phyloP scores from a whole-genome alignment of 92 coral and sea anemone genomes.

The Muricea muricata region DNA sequence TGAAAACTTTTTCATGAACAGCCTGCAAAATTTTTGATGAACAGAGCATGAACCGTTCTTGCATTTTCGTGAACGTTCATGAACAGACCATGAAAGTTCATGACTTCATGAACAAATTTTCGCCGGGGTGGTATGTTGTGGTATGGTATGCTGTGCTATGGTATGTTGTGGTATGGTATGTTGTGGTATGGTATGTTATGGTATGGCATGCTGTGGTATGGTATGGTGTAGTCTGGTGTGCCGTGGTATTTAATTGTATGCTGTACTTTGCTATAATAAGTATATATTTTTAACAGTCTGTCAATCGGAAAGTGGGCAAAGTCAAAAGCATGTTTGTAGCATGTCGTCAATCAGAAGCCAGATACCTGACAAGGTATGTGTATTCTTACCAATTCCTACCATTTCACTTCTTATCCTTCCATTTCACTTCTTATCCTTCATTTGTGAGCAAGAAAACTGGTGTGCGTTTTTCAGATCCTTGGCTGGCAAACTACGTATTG shows the following conservation, averaged over 20 bases:
- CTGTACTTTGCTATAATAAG: not conserved
- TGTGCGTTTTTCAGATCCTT: slow-evolving; percentile 66
- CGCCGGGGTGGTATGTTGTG: not conserved
- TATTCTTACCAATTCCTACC: not conserved
- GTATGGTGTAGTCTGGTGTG: no score
- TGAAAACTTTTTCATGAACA: no score
- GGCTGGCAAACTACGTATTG: slow-evolving; percentile 95
- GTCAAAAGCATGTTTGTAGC: slow-evolving; percentile 98
- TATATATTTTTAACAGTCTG: slow-evolving; percentile 63
- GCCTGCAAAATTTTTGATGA: no score
- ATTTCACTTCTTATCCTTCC: not conserved
- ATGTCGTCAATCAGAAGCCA: slow-evolving; percentile 90
- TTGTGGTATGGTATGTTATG: no score
- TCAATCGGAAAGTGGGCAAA: slow-evolving; percentile 79
- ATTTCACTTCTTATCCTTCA: not conserved
- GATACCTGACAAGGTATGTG: slow-evolving; percentile 82
- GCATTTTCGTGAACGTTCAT: no score
- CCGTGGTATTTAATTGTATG: no score
- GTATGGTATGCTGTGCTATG: not conserved
- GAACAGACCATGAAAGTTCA: no score
- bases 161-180: no score
- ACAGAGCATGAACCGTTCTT: no score
- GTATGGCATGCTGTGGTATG: not conserved
- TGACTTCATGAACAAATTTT: no score
- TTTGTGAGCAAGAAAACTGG: not conserved